Base-by-base conservation (phyloP, 1,140 invertebrate species). In the Cydia fagiglandana region DNA sequence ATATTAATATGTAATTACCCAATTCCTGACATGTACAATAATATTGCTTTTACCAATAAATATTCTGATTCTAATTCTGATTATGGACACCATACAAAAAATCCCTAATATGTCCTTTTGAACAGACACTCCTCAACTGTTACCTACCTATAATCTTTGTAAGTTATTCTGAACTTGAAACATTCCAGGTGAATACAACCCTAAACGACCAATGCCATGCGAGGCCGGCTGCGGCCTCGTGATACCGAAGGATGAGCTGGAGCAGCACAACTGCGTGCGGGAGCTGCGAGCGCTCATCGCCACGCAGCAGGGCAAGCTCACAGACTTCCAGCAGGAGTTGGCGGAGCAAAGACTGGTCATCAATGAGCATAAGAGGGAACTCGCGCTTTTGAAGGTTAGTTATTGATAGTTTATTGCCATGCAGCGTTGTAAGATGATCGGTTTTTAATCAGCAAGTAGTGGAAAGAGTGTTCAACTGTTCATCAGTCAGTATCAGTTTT, bases 161-260 rank as follows among this genome's bases (percentile, higher is more conserved):
- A 41, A 10, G 38, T 41, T 41, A 41, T 41, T 61, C 0, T 61
- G 6, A 10, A 7, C 0, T 10, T 61, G 20, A 61, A n/a, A 34
- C 15, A 2, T 70, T 79, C 9, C 73, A 92, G 91, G 91, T 85
- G 89, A 92, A 86, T 93, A 85, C 73, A 99, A 99, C 93, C 98
- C 98, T 4, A 99, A 99, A 90, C 95, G 97, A 87, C 98, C 98
- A 17, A 96, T 98, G 78, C 95, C 96, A 30, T 99, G 98, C 91
- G 97, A 98, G 82, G 96, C 97, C 85, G 98, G 98, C 5, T 99
- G 98, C 90, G 98, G 97, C 56, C 94, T 98, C 28, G 96, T 98
- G 73, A 97, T 99, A 83, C 98, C 98, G 30, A 99, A 98, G 93
- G 98, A 99, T 93, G 98, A 99, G 91, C 88, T 99, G 0, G 97